These are phyloP conservation scores for Pteria penguin DNA, from an alignment of 2,888 invertebrate genomes.

Conservation along the genomic window DNA sequence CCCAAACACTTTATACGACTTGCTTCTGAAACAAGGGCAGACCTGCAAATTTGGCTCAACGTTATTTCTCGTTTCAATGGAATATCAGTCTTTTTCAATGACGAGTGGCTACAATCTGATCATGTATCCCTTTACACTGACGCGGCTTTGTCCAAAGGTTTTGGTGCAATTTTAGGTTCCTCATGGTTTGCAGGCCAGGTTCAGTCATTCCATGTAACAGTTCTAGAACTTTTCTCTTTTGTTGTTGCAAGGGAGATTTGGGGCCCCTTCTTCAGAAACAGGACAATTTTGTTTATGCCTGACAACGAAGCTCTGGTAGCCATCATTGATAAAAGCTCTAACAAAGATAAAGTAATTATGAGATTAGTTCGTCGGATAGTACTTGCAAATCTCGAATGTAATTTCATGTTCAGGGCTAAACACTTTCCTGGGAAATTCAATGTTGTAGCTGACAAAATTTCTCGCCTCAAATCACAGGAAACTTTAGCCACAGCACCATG, in stretches of 20 bases:
- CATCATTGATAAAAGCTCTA: too few relatives aligned
- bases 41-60: not conserved
- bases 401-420: slow-evolving; percentile 31
- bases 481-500: slow-evolving; percentile 1
- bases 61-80: slow-evolving; percentile 17
- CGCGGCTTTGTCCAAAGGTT: not conserved
- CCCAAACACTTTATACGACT: slow-evolving; percentile 2
- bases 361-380: slow-evolving; percentile 5
- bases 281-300: slow-evolving; percentile 13
- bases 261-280: not conserved
- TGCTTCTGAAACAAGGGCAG: not conserved
- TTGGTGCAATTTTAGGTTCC: too few relatives aligned
- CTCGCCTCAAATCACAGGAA: slow-evolving; percentile 26
- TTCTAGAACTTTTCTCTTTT: slow-evolving; percentile 13
- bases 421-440: slow-evolving; percentile 28
- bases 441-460: slow-evolving; percentile 26
- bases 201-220: not conserved
- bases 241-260: slow-evolving; percentile 4
- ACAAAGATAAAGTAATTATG: slow-evolving; percentile 23
- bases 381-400: not conserved
- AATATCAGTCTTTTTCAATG: slow-evolving; percentile 7
- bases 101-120: slow-evolving; percentile 6
- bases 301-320: slow-evolving; percentile 23
- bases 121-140: slow-evolving; percentile 16
- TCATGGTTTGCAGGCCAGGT: slow-evolving; percentile 4